Evolutionary conservation across 2,113 vertebrate genomes (phyloP), one percentile per base, ranked within the genome.

Genomic region (Halichoerus grypus): DNA sequence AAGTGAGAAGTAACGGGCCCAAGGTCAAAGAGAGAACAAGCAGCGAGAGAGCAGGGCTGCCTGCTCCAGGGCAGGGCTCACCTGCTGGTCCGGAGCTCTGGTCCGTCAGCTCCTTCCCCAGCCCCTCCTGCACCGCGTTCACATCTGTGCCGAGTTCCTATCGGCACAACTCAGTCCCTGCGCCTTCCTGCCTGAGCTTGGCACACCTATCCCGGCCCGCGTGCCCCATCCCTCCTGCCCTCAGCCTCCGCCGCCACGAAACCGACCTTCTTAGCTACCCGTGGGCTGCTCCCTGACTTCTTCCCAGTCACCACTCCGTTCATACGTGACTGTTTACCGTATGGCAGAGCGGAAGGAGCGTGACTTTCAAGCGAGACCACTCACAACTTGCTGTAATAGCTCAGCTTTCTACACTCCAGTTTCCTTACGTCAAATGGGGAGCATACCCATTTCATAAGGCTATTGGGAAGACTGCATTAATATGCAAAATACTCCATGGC

Each of bases 101-200:
- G 28, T 18, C n/a, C 19, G 0, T 11, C 18, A 5, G 13, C 33
- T 7, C 22, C 31, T 39, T 19, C 5, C 1, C n/a, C 46, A 53
- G 26, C 22, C 49, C 53, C 7, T 11, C 46, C 46, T 3, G 3
- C 49, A 31, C 82, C 28, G 19, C 4, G 16, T 11, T 18, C 33
- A 5, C 0, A 0, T 7, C n/a, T 18, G 36, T 7, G 22, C 26
- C 28, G 0, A 3, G 3, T 31, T 22, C 65, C 4, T 13, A 0
- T 26, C 21, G 0, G 24, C 5, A 11, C 49, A 5, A 0, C 4
- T 39, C 55, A 18, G 61, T 33, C 31, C 0, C 19, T 7, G 2
- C 31, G 4, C 5, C 94, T 24, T 33, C 89, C 31, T 39, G 1
- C 49, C 26, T 26, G 3, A 9, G 26, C 57, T 80, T n/a, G 11